Evolutionary conservation across 2,113 vertebrate species (phyloP).

Genomic region (Galemys pyrenaicus): DNA sequence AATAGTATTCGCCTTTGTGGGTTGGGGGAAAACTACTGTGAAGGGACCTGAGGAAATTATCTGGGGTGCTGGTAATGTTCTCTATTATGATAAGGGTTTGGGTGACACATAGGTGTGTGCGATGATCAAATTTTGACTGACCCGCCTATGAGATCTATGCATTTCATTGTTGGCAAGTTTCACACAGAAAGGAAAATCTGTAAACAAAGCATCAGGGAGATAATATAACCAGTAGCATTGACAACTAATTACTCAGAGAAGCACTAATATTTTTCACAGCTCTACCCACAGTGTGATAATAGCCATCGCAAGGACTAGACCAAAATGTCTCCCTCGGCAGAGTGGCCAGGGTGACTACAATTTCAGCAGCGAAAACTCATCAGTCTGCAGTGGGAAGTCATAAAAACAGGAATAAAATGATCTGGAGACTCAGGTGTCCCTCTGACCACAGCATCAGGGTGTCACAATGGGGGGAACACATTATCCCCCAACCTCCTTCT

Average conservation of each 20-base stretch:
- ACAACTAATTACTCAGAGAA: not conserved
- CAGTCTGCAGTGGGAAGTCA: not conserved
- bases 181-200: not conserved
- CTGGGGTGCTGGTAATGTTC: not conserved
- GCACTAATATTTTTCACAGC: not conserved
- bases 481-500: not conserved
- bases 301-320: not conserved
- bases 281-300: not conserved
- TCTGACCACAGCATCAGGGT: not conserved
- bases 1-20: not conserved
- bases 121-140: not conserved
- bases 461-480: not conserved
- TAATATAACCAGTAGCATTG: not conserved
- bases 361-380: not conserved
- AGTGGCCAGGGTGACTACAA: not conserved
- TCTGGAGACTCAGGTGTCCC: not conserved
- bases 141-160: not conserved
- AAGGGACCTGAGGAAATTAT: not conserved
- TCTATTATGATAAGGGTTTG: not conserved
- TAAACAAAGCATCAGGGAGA: not conserved
- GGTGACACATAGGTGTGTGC: not conserved
- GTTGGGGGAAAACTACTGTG: too few species aligned
- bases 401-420: not conserved
- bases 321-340: not conserved
- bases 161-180: not conserved